Base-by-base conservation (phyloP, 2,888 invertebrate species). In the Orthosia gothica region DNA sequence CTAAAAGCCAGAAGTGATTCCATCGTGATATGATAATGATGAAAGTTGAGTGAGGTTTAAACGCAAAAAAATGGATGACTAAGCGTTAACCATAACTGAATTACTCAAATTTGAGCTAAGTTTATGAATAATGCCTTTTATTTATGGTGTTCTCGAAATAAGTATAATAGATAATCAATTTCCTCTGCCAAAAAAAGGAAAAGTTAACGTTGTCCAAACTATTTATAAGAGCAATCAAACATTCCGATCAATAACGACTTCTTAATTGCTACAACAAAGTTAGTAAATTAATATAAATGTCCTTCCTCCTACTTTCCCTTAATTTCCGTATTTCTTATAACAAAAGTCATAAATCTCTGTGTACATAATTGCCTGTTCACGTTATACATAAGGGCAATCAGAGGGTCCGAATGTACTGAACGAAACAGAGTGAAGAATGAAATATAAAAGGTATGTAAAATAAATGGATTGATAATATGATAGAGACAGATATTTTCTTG, bases 291-390 rank as follows among this genome's bases (percentile, higher is more conserved):
- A 45, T 26, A 62, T 32, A 23, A 13, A 62, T 76, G 59, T 69
- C 20, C 58, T 32, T 15, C 15, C 55, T 13, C 23, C 40, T 23
- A n/a, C 49, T 5, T 58, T 26, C 0, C 5, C 18, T n/a, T 26
- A 15, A 20, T 62, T 76, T 58, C 40, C 76, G 16, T 63, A 32
- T 49, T 74, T 55, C 23, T 20, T 20, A 18, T 12, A 57, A 9
- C 23, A 62, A 18, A 52, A 45, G 9, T 18, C 47, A 62, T 54
- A 57, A 77, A 72, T 72, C 40, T 66, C 3, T 11, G 1, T 13
- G 11, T 16, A 23, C 12, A 18, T 13, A 7, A 62, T 54, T 62
- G 49, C 20, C 3, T 23, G 54, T 49, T 58, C 3, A 59, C 15
- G 32, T 49, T 32, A 16, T 16, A 55, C 26, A 32, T 61, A 20